Evolutionary conservation across 2,888 invertebrate genomes (phyloP), one percentile per base, ranked within the genome.

Genomic region (Charanyca ferruginea): DNA sequence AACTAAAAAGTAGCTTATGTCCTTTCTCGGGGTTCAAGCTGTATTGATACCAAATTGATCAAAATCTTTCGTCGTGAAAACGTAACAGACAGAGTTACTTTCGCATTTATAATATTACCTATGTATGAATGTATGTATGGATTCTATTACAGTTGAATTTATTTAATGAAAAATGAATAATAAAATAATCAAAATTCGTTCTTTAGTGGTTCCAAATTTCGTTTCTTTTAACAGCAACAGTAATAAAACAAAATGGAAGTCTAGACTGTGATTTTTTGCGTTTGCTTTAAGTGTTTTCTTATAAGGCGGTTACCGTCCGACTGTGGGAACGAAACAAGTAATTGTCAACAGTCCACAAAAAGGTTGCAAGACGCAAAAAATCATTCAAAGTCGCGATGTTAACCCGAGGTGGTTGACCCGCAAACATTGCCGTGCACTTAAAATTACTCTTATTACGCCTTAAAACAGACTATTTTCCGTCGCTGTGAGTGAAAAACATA

Each of bases 361-460:
- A 85, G 80, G 84, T 72, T 79, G 77, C 51, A 62, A 80, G 70
- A 71, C 74, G 77, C 85, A 89, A 89, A 87, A 89, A 90, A 85
- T 75, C 83, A 73, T 72, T 81, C 83, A 84, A 87, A 88, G 85
- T 86, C 86, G 86, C 89, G 83, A 87, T 85, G 81, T 87, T 86
- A 88, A 89, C 85, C 82, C 81, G 87, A 86, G 92, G 90, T 93
- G 86, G 89, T 75, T 87, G 90, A 93, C 93, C 93, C 74, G 44
- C 77, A 61, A 83, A 78, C 64, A 48, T 80, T 73, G 52, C 63
- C 70, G 72, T 68, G 67, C 77, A 79, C 66, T 73, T 55, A 73
- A 80, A 76, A 73, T 83, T 81, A 80, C 80, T 83, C 89, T 88
- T 92, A 89, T 85, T 78, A 73, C 87, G 48, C 68, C 71, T 41